phyloP scores from a whole-genome alignment of 1,140 invertebrate genomes.

The Oscheius sp. region DNA sequence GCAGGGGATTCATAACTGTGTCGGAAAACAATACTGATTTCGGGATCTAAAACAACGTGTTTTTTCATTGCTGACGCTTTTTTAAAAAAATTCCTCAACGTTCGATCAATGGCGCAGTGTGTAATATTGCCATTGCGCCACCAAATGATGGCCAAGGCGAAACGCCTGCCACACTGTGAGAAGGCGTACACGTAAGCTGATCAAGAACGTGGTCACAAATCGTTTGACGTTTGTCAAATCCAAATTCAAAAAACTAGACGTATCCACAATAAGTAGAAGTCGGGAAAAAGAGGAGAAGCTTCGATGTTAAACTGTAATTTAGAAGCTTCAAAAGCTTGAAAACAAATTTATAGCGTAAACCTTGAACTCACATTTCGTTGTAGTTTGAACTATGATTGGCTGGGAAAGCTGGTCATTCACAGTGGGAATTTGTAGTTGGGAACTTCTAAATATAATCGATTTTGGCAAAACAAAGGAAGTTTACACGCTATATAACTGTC shows the following conservation, averaged over 20 bases:
- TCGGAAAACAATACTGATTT: slow-evolving; percentile 21
- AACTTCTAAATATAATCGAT: background rate
- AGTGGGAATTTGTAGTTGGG: background rate
- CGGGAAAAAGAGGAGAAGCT: background rate
- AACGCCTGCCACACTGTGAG: background rate
- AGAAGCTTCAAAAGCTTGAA: background rate
- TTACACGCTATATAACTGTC: background rate
- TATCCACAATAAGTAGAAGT: slow-evolving; percentile 2
- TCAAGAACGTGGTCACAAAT: background rate
- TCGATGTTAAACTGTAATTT: background rate
- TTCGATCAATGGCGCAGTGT: too few relatives aligned
- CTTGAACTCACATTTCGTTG: background rate
- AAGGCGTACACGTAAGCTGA: background rate
- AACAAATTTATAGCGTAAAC: background rate
- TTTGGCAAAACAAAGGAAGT: background rate
- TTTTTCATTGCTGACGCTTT: too few relatives aligned
- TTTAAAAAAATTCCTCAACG: too few relatives aligned
- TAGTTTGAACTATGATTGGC: background rate
- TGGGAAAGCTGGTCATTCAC: background rate
- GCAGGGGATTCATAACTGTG: background rate
- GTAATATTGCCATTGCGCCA: too few relatives aligned
- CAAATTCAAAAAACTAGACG: background rate
- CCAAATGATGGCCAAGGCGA: background rate
- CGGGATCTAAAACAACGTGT: slow-evolving; percentile 10
- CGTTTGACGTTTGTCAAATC: background rate